Evolutionary conservation across 2,797 vertebrate genomes (phyloP).

Genomic region (Xiphophorus birchmanni): DNA sequence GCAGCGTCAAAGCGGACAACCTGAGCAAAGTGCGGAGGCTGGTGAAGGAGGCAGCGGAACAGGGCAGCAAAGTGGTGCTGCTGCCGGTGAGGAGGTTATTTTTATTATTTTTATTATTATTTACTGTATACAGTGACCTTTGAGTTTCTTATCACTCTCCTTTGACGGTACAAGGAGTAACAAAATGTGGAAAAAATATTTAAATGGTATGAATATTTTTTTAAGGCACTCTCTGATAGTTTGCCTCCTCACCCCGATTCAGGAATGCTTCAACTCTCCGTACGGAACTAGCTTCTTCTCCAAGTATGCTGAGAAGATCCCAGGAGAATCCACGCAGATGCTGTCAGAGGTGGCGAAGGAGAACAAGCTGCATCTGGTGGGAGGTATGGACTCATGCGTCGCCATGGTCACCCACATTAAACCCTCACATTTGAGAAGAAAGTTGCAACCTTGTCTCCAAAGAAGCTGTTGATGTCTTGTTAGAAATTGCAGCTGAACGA

Average conservation of each 20-base stretch:
- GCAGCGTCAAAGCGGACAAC: constrained; percentile 88
- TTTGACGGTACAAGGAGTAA: neutral
- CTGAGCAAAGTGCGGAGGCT: constrained; percentile 83
- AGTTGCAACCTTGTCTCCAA: neutral
- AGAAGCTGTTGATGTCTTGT: neutral
- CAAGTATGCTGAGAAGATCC: constrained; percentile 92
- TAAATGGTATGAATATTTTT: neutral
- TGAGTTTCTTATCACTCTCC: neutral
- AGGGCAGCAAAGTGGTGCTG: constrained; percentile 87
- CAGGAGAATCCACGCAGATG: constrained; percentile 88
- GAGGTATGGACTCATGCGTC: constrained; percentile 81
- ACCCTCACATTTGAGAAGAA: neutral
- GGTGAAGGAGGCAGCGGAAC: constrained; percentile 86
- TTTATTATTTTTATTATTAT: neutral
- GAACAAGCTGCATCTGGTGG: constrained; percentile 88
- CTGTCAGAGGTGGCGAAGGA: constrained; percentile 91
- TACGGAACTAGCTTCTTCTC: constrained; percentile 92
- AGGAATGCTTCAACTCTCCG: constrained; percentile 98
- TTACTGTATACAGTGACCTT: too few relatives aligned
- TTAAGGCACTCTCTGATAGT: neutral
- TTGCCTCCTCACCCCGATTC: neutral
- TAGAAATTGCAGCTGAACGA: neutral
- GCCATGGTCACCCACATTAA: neutral
- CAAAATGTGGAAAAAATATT: neutral
- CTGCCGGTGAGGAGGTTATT: constrained; percentile 87